A percentile compares a stretch with the other conserved stretches of the same genome.
phyloP scores from a whole-genome alignment of 2,797 vertebrate genomes.

The Peromyscus aztecus region DNA sequence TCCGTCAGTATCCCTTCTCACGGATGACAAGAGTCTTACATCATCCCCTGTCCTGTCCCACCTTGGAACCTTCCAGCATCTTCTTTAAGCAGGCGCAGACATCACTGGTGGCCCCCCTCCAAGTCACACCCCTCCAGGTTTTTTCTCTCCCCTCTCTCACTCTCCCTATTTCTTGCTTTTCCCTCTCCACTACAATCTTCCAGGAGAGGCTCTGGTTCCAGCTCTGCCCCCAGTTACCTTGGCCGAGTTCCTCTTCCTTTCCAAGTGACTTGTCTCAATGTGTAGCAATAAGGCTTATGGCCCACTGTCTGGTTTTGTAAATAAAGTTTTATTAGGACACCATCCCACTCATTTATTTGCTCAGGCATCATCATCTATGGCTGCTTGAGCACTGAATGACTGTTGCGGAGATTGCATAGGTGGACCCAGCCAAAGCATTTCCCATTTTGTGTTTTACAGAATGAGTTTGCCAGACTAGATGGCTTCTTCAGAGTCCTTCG shows the following conservation, averaged over 20 bases:
- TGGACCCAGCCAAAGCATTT: not conserved
- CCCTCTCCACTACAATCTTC: not conserved
- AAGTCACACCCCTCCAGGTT: too few relatives aligned
- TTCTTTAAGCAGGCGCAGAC: not conserved
- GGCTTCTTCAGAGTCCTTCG: not conserved
- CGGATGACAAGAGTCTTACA: not conserved
- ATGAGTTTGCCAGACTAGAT: not conserved
- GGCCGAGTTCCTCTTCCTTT: not conserved
- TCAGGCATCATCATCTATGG: not conserved
- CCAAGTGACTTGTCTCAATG: not conserved
- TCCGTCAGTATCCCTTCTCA: not conserved
- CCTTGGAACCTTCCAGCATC: too few relatives aligned
- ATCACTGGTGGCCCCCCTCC: too few relatives aligned
- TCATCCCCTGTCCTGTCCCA: too few relatives aligned
- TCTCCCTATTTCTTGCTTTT: too few relatives aligned
- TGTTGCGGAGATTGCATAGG: accelerated
- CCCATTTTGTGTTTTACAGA: not conserved
- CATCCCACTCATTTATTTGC: not conserved
- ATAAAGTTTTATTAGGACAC: slow-evolving; percentile 47
- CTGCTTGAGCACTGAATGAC: not conserved
- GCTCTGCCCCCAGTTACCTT: not conserved
- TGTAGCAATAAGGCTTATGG: not conserved
- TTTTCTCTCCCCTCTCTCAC: accelerated
- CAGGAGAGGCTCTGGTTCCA: not conserved
- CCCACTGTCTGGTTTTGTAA: not conserved